A percentile compares a stretch with the other conserved stretches of the same genome.
phyloP scores from a whole-genome alignment of 2,888 invertebrate genomes.

The Monoplex corrugatus region DNA sequence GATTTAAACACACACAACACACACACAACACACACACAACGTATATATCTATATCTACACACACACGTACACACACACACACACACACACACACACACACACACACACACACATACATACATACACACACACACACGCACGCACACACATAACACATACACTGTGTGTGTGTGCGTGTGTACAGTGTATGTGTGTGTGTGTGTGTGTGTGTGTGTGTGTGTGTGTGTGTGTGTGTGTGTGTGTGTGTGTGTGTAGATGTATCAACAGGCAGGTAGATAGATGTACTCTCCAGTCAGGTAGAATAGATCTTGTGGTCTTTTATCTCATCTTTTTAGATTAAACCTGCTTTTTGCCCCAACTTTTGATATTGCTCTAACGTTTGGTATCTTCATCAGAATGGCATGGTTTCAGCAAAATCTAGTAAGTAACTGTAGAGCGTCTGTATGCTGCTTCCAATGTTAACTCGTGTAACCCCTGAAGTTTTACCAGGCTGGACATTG shows the following conservation, averaged over 20 bases:
- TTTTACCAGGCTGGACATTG: too few species aligned
- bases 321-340: too few species aligned
- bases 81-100: background rate
- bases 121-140: background rate
- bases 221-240: background rate
- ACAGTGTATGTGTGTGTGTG: too few species aligned
- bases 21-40: background rate
- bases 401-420: too few species aligned
- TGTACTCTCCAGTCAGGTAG: too few species aligned
- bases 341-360: too few species aligned
- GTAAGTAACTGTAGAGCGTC: too few species aligned
- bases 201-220: background rate
- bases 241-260: background rate
- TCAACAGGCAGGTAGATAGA: background rate
- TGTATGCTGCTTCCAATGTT: too few species aligned
- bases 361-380: too few species aligned
- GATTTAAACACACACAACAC: background rate
- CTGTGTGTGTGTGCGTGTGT: background rate
- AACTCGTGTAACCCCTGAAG: too few species aligned
- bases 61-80: background rate
- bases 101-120: background rate
- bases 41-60: background rate
- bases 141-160: background rate
- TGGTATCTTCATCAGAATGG: too few species aligned
- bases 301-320: too few species aligned